A percentile compares a stretch with the other conserved stretches of the same genome.
Evolutionary conservation across 2,888 invertebrate genomes (phyloP).

Genomic region (Oxyteleia sp.): DNA sequence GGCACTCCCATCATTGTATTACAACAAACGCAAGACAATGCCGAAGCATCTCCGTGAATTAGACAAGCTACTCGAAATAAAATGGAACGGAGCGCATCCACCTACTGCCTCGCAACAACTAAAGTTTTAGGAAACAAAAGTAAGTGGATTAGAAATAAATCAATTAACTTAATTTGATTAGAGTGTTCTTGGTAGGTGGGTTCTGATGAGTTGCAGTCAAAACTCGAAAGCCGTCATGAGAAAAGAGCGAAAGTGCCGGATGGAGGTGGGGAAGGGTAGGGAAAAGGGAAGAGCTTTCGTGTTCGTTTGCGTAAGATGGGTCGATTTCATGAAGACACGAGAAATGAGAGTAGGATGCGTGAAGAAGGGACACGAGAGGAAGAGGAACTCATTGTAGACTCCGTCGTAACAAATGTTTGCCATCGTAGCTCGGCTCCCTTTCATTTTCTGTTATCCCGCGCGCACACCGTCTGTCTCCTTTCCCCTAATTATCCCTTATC

Average conservation of each 20-base stretch:
- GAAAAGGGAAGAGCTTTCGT: neutral
- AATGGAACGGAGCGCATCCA: constrained; percentile 30
- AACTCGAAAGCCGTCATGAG: constrained; percentile 40
- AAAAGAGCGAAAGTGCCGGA: constrained; percentile 5
- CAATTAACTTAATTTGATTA: constrained; percentile 68
- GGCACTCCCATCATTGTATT: constrained; percentile 26
- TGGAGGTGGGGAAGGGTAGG: neutral
- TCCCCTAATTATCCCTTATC: constrained; percentile 87
- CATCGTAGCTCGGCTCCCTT: constrained; percentile 78
- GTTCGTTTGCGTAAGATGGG: constrained; percentile 41
- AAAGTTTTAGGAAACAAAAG: constrained; percentile 58
- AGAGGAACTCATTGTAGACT: constrained; percentile 80
- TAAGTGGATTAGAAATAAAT: constrained; percentile 69
- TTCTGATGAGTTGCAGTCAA: constrained; percentile 51
- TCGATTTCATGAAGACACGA: constrained; percentile 57
- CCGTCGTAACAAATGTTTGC: constrained; percentile 85
- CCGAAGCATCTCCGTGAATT: constrained; percentile 39
- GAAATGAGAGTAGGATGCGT: constrained; percentile 66
- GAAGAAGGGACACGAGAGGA: constrained; percentile 64
- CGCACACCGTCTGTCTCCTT: constrained; percentile 81
- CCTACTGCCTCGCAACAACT: constrained; percentile 18
- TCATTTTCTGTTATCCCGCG: constrained; percentile 72
- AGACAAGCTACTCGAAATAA: constrained; percentile 37
- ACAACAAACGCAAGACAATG: constrained; percentile 44
- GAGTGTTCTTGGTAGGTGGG: constrained; percentile 42